A percentile compares a stretch with the other conserved stretches of the same genome.
Evolutionary conservation across 2,888 invertebrate genomes (phyloP).

Genomic region (Elysia crispata): DNA sequence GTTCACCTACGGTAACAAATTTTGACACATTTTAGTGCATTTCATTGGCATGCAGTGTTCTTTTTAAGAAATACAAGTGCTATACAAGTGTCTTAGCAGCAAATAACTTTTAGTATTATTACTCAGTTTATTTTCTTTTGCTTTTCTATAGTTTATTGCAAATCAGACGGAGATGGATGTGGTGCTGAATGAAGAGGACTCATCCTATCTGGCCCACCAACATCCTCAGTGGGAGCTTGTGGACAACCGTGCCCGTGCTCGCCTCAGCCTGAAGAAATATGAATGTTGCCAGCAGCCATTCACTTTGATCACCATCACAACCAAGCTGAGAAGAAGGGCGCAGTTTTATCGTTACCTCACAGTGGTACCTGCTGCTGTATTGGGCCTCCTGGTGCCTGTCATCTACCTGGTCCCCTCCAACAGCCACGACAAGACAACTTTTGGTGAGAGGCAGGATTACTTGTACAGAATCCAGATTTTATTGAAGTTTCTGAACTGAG

Average conservation of each 20-base stretch:
- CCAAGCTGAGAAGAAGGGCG: slow-evolving; percentile 93
- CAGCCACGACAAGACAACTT: slow-evolving; percentile 97
- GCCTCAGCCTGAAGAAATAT: slow-evolving; percentile 53
- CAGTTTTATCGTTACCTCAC: slow-evolving; percentile 87
- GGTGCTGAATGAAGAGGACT: slow-evolving; percentile 46
- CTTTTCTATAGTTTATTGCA: slow-evolving; percentile 43
- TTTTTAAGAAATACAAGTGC: too few species aligned
- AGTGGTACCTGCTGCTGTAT: slow-evolving; percentile 84
- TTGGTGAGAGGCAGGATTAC: slow-evolving; percentile 85
- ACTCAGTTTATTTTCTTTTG: not conserved
- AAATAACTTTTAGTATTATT: too few species aligned
- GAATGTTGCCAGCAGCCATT: slow-evolving; percentile 60
- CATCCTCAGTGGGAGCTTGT: slow-evolving; percentile 55
- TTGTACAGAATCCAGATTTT: too few species aligned
- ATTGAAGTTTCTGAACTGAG: too few species aligned
- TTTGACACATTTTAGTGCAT: too few species aligned
- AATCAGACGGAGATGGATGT: slow-evolving; percentile 48
- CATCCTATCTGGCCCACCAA: slow-evolving; percentile 44
- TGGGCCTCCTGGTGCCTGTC: slow-evolving; percentile 94
- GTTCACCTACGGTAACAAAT: too few species aligned
- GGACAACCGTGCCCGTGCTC: slow-evolving; percentile 49
- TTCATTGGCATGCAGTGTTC: too few species aligned
- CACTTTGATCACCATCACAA: slow-evolving; percentile 80
- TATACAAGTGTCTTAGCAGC: too few species aligned
- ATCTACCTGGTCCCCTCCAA: slow-evolving; percentile 97